Evolutionary conservation across 2,888 invertebrate genomes (phyloP).

Genomic region (Stenoptilia bipunctidactyla): DNA sequence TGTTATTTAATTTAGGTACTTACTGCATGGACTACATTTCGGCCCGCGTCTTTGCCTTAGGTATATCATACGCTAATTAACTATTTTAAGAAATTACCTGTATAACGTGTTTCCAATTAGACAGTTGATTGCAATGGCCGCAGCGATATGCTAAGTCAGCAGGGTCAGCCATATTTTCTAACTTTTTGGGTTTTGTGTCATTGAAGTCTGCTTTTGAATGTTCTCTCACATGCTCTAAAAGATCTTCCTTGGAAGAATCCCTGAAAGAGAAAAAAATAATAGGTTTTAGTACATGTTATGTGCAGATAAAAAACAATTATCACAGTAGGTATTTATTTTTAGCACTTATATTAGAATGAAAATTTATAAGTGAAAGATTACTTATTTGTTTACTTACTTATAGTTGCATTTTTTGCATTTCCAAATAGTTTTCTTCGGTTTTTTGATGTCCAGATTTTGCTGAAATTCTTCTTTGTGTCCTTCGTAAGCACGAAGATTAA

Average conservation of each 20-base stretch:
- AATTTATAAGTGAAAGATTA: not conserved
- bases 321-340: not conserved
- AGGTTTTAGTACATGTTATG: not conserved
- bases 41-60: no score
- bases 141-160: conserved; percentile 74
- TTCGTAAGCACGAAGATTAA: conserved; percentile 66
- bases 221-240: conserved; percentile 57
- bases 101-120: conserved; percentile 89
- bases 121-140: conserved; percentile 85
- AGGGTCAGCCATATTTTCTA: conserved; percentile 46
- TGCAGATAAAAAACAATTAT: not conserved
- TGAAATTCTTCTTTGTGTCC: conserved; percentile 34
- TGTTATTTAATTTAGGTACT: no score
- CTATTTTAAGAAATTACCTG: conserved; percentile 71
- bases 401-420: conserved; percentile 93
- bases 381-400: conserved; percentile 67
- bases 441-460: conserved; percentile 41
- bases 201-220: conserved; percentile 41
- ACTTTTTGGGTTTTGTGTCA: conserved; percentile 34
- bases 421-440: conserved; percentile 83
- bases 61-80: no score
- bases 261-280: conserved; percentile 27
- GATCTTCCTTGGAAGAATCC: conserved; percentile 58
- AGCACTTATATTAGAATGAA: no score
- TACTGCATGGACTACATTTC: no score